These are phyloP conservation scores for Catamblyrhynchus diadema DNA, from an alignment of 2,797 vertebrate genomes.

Conservation along the genomic window DNA sequence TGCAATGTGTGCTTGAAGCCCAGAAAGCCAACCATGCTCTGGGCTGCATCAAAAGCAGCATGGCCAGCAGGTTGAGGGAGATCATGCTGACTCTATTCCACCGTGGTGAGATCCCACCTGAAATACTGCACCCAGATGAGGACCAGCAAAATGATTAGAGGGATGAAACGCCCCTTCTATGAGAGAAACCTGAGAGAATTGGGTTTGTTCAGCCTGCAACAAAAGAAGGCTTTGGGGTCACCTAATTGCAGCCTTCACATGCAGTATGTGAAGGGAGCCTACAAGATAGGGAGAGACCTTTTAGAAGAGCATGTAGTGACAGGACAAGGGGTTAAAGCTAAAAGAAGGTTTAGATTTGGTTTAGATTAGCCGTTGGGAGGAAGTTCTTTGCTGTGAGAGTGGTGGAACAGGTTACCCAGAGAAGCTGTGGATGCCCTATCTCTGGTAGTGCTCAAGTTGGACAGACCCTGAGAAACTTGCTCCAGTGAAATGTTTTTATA, in stretches of 20 bases:
- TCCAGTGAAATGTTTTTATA: not conserved
- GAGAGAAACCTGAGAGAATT: not conserved
- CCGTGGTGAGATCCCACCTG: not conserved
- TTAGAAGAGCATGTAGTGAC: not conserved
- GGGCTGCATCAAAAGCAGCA: not conserved
- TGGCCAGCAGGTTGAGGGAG: not conserved
- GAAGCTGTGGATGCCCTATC: not conserved
- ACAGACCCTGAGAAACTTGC: not conserved
- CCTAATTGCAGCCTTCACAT: not conserved
- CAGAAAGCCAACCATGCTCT: not conserved
- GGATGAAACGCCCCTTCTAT: fast-evolving
- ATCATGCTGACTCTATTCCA: not conserved
- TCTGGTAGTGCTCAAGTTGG: not conserved
- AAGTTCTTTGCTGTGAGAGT: not conserved
- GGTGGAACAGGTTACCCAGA: not conserved
- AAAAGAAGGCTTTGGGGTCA: not conserved
- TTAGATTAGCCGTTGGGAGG: not conserved
- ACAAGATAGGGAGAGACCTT: not conserved
- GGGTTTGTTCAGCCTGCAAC: not conserved
- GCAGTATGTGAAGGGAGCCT: not conserved
- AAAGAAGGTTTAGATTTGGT: not conserved
- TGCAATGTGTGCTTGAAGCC: not conserved
- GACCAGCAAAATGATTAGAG: not conserved
- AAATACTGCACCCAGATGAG: not conserved
- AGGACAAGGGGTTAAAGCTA: not conserved